Evolutionary conservation across 2,888 invertebrate genomes (phyloP).

Genomic region (Heliconius hortense): DNA sequence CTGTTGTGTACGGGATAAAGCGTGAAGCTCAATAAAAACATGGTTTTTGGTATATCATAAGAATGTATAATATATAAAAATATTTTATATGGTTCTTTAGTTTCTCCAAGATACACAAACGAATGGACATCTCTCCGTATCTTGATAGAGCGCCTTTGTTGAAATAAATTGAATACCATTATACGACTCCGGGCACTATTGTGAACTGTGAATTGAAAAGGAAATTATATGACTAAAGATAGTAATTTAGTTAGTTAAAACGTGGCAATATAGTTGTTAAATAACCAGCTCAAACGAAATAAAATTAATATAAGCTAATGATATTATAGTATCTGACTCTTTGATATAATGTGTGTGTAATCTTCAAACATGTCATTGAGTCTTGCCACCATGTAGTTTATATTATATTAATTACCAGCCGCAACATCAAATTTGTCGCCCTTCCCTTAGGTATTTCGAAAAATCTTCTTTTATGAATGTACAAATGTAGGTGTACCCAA

Average conservation of each 20-base stretch:
- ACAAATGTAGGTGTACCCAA: no score
- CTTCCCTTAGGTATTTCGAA: no score
- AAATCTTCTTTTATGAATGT: no score
- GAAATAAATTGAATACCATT: constrained; percentile 43
- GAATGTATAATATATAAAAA: not conserved
- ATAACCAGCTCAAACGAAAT: no score
- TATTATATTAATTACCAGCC: no score
- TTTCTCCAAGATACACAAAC: constrained; percentile 13
- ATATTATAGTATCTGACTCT: no score
- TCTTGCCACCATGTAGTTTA: no score
- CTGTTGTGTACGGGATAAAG: no score
- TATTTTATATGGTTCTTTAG: constrained; percentile 9
- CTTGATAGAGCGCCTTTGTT: constrained; percentile 41
- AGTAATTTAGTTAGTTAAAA: not conserved
- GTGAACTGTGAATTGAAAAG: constrained; percentile 34
- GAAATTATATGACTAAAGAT: constrained; percentile 36
- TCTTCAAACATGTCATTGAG: no score
- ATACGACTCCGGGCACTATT: constrained; percentile 36
- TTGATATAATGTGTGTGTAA: no score
- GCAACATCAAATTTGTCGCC: no score
- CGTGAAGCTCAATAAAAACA: not conserved
- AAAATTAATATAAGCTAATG: no score
- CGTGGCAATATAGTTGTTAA: not conserved
- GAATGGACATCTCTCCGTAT: constrained; percentile 25
- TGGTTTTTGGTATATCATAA: not conserved